Percentiles rank a stretch among this genome's conserved stretches.
phyloP scores from a whole-genome alignment of 2,888 invertebrate species.

The Nasonia oneida region DNA sequence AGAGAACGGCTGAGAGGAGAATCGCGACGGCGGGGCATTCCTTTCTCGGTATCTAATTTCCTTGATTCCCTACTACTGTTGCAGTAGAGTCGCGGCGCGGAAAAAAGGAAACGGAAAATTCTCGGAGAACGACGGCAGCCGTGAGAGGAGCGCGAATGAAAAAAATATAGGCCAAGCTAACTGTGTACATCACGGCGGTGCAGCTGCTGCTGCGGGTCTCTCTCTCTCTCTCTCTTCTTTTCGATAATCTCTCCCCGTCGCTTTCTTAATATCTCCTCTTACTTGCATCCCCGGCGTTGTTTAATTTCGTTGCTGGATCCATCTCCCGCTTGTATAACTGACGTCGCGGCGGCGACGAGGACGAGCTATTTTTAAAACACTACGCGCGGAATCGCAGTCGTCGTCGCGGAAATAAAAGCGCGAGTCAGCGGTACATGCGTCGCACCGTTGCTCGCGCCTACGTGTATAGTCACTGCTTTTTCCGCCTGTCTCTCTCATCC shows the following conservation, averaged over 20 bases:
- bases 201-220: neutral
- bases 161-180: constrained; percentile 30
- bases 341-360: neutral
- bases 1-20: neutral
- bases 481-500: neutral
- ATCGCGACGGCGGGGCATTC: neutral
- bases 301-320: constrained; percentile 15
- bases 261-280: neutral
- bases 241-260: constrained; percentile 21
- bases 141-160: neutral
- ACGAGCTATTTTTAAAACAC: neutral
- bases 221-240: constrained; percentile 12
- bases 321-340: neutral
- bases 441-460: constrained; percentile 31
- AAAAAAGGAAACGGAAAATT: neutral
- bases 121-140: neutral
- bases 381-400: neutral
- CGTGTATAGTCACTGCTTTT: neutral
- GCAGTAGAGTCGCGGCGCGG: too few relatives aligned
- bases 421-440: neutral
- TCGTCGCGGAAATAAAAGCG: neutral
- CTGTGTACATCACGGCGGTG: constrained; percentile 14
- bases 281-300: neutral
- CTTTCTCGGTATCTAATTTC: neutral
- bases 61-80: neutral